Percentiles rank a stretch among this genome's conserved stretches.
phyloP scores from a whole-genome alignment of 2,113 vertebrate species.

The Entosphenus tridentatus region DNA sequence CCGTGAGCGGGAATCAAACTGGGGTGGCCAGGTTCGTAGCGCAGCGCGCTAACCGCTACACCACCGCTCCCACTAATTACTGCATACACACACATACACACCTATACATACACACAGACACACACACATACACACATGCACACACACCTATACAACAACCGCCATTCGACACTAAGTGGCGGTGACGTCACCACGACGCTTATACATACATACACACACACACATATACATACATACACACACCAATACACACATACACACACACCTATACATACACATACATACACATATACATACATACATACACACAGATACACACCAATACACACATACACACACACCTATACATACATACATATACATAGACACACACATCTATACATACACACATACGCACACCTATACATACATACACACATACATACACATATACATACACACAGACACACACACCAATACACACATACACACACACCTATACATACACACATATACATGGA shows the following conservation, averaged over 20 bases:
- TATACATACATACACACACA: too few relatives aligned
- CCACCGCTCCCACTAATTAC: not conserved
- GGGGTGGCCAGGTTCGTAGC: too few relatives aligned
- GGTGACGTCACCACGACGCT: too few relatives aligned
- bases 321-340: not conserved
- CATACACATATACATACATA: not conserved
- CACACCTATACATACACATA: not conserved
- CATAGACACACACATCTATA: not conserved
- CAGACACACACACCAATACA: not conserved
- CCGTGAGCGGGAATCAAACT: too few relatives aligned
- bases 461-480: too few relatives aligned
- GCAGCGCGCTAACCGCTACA: not conserved
- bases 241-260: too few relatives aligned
- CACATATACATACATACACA: too few relatives aligned
- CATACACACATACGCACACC: not conserved
- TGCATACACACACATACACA: constrained; percentile 3
- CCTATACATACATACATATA: not conserved
- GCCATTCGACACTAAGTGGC: too few relatives aligned
- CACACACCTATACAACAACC: too few relatives aligned
- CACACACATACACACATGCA: too few relatives aligned
- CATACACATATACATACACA: not conserved
- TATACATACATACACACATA: constrained; percentile 5
- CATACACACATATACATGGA: too few relatives aligned
- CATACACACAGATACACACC: not conserved
- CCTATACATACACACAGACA: not conserved